phyloP scores from a whole-genome alignment of 2,113 vertebrate genomes.

The Trogon melanurus region DNA sequence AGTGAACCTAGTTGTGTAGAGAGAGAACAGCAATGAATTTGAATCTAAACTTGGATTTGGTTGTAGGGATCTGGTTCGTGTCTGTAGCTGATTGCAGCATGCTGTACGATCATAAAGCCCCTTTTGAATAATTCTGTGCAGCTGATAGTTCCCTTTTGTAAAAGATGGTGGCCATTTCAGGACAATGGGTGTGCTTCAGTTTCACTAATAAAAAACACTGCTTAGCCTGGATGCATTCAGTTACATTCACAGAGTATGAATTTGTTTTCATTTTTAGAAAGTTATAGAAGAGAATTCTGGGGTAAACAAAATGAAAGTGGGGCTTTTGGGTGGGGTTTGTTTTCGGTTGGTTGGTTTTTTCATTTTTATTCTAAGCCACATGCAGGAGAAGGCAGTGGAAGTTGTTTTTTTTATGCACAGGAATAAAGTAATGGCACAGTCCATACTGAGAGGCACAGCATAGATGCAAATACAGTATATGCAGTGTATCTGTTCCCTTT shows the following conservation, averaged over 20 bases:
- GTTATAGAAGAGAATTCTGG: not conserved
- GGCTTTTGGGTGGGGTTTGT: too few relatives aligned
- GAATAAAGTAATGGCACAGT: not conserved
- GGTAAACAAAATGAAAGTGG: not conserved
- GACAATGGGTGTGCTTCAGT: not conserved
- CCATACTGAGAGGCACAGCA: not conserved
- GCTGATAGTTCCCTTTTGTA: not conserved
- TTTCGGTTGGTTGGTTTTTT: not conserved
- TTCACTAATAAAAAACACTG: not conserved
- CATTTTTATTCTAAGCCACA: not conserved
- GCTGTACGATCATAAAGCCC: not conserved
- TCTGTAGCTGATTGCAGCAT: not conserved
- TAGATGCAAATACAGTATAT: not conserved
- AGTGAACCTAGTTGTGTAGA: not conserved
- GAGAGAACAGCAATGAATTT: not conserved
- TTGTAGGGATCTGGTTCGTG: not conserved
- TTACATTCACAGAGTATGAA: not conserved
- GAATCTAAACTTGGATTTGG: not conserved
- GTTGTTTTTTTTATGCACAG: not conserved
- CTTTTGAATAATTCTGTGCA: not conserved
- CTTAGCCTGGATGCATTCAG: not conserved
- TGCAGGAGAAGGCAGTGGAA: not conserved
- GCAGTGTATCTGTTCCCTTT: not conserved
- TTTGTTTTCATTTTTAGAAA: not conserved
- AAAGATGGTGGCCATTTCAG: not conserved